Conservation (phyloP, 2,113 vertebrate genomes). For the Hippocampus guttulatus region DNA sequence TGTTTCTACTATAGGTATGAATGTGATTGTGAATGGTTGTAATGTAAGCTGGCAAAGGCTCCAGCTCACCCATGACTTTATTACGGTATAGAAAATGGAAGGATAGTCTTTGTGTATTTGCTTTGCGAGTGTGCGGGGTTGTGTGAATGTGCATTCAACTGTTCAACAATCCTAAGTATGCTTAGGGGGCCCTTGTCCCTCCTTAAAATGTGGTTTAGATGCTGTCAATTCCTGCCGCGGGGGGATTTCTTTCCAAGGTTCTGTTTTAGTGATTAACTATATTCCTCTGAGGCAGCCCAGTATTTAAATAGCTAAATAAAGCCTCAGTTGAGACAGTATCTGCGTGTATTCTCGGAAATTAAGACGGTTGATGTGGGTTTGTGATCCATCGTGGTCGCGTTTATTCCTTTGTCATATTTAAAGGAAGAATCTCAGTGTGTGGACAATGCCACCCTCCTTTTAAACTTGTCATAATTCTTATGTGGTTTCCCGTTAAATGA, state of each 20-base stretch:
- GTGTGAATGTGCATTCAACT: conserved; percentile 19
- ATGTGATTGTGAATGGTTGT: background rate
- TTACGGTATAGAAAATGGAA: background rate
- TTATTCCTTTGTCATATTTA: conserved; percentile 25
- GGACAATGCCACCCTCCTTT: conserved; percentile 21
- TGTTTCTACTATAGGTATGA: conserved; percentile 8
- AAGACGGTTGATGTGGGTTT: conserved; percentile 40
- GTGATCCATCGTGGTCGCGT: conserved; percentile 26
- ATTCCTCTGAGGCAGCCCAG: conserved; percentile 23
- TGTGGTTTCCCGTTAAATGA: background rate
- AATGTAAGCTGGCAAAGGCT: background rate
- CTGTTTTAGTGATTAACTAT: conserved; percentile 53
- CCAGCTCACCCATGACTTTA: background rate
- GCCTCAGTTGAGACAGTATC: conserved; percentile 33
- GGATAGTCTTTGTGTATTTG: background rate
- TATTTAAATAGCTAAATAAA: conserved; percentile 52
- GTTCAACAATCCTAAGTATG: conserved; percentile 3
- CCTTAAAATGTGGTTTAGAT: conserved; percentile 50
- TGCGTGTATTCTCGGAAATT: conserved; percentile 51
- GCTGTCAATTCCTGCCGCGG: conserved; percentile 45
- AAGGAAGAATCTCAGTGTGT: conserved; percentile 6
- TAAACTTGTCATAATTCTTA: background rate
- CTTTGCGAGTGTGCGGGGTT: background rate
- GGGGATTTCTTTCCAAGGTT: conserved; percentile 47
- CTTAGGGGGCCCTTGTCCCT: conserved; percentile 38